Evolutionary conservation across 2,888 invertebrate genomes (phyloP).

Genomic region (Seira sanloemensis): DNA sequence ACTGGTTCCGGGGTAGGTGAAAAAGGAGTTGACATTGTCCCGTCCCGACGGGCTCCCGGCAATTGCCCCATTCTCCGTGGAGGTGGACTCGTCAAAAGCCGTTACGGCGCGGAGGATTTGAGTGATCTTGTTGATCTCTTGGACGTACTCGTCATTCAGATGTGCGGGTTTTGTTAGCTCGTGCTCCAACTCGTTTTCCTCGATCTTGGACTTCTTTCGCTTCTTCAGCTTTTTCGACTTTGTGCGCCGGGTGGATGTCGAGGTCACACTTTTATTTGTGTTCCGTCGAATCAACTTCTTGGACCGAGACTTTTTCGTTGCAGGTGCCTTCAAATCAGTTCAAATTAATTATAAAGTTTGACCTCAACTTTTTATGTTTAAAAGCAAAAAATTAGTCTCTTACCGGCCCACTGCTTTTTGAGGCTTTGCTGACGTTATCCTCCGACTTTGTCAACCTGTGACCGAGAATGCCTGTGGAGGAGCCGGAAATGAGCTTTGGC

Average conservation of each 20-base stretch:
- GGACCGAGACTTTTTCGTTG: too few relatives aligned
- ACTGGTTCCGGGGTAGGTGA: background rate
- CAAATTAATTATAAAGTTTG: too few relatives aligned
- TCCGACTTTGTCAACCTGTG: background rate
- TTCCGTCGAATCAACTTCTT: too few relatives aligned
- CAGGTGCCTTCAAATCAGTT: too few relatives aligned
- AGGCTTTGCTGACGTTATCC: background rate
- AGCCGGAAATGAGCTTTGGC: background rate
- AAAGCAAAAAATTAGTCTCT: too few relatives aligned
- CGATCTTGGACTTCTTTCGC: background rate
- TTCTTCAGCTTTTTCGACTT: slow-evolving; percentile 32
- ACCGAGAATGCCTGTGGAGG: too few relatives aligned
- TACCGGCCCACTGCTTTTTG: background rate
- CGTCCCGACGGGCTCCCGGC: background rate
- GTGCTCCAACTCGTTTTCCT: background rate
- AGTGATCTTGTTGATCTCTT: slow-evolving; percentile 40
- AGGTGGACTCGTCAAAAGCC: slow-evolving; percentile 35
- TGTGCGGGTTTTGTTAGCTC: slow-evolving; percentile 17
- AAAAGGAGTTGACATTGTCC: background rate
- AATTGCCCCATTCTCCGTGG: slow-evolving; percentile 6
- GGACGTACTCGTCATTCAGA: slow-evolving; percentile 35
- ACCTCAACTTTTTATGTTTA: background rate
- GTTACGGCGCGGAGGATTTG: slow-evolving; percentile 42
- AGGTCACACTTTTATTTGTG: background rate
- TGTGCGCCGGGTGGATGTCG: background rate